phyloP scores from a whole-genome alignment of 2,888 invertebrate genomes.

The Heliconius ismenius region DNA sequence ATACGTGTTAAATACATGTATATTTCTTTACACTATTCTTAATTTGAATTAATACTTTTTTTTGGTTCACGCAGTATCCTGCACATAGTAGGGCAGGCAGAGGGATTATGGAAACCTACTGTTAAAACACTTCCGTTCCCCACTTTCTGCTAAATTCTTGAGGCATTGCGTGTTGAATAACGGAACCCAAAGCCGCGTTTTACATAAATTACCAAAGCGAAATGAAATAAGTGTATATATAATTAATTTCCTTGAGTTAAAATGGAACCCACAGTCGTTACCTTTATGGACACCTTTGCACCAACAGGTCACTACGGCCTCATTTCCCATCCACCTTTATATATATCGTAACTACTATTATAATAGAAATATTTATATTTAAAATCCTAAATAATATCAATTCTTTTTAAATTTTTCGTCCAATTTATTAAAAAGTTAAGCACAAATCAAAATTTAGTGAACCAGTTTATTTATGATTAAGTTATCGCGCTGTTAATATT shows the following conservation, averaged over 20 bases:
- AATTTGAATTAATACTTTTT: not conserved
- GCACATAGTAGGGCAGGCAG: not conserved
- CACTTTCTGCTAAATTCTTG: not conserved
- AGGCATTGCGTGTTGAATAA: not conserved
- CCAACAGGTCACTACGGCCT: too few species aligned
- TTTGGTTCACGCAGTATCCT: not conserved
- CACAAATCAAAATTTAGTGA: conserved; percentile 8
- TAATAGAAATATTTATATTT: not conserved
- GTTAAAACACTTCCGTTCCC: not conserved
- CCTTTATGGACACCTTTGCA: not conserved
- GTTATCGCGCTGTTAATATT: conserved; percentile 36
- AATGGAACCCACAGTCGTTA: not conserved
- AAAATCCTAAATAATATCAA: not conserved
- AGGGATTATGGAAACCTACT: not conserved
- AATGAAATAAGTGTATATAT: too few species aligned
- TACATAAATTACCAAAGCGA: too few species aligned
- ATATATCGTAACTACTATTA: too few species aligned
- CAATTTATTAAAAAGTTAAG: not conserved
- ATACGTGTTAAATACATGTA: not conserved
- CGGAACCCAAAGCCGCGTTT: not conserved
- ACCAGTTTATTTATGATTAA: conserved; percentile 27
- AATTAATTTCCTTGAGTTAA: too few species aligned
- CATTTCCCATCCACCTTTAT: not conserved
- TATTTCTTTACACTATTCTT: not conserved
- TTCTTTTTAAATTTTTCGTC: not conserved